Conservation (phyloP, 2,888 invertebrate species). For the Acronicta aceris region DNA sequence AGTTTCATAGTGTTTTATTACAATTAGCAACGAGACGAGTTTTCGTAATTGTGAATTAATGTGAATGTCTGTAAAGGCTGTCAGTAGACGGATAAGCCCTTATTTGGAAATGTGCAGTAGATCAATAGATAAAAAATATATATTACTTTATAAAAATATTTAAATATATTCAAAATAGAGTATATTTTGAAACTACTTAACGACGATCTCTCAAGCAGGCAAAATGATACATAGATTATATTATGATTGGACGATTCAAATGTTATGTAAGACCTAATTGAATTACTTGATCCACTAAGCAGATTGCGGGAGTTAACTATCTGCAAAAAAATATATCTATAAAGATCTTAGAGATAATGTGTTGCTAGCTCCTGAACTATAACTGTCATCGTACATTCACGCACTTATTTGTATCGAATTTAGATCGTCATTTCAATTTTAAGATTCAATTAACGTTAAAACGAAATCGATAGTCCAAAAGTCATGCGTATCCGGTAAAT, state of each 20-base stretch:
- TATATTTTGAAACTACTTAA: too few species aligned
- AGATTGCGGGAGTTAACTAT: too few species aligned
- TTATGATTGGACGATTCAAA: too few species aligned
- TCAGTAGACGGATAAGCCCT: slow-evolving; percentile 37
- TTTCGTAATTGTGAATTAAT: slow-evolving; percentile 64
- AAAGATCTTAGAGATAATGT: background rate
- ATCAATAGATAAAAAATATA: background rate
- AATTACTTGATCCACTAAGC: too few species aligned
- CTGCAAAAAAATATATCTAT: background rate
- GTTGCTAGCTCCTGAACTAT: slow-evolving; percentile 7
- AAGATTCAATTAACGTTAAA: slow-evolving; percentile 33
- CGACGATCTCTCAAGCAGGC: too few species aligned
- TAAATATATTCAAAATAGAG: too few species aligned
- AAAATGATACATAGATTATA: too few species aligned
- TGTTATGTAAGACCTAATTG: too few species aligned
- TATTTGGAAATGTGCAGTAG: slow-evolving; percentile 24
- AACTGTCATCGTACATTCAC: slow-evolving; percentile 14
- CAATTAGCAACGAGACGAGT: slow-evolving; percentile 56
- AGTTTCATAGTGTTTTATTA: slow-evolving; percentile 67
- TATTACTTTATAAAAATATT: too few species aligned
- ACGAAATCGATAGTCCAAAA: slow-evolving; percentile 47
- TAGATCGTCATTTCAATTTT: background rate
- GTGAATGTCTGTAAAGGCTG: slow-evolving; percentile 43
- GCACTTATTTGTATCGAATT: background rate
- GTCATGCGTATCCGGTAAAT: slow-evolving; percentile 61